These are phyloP conservation scores for Syngnathoides biaculeatus DNA, from an alignment of 2,113 vertebrate genomes.

Conservation along the genomic window DNA sequence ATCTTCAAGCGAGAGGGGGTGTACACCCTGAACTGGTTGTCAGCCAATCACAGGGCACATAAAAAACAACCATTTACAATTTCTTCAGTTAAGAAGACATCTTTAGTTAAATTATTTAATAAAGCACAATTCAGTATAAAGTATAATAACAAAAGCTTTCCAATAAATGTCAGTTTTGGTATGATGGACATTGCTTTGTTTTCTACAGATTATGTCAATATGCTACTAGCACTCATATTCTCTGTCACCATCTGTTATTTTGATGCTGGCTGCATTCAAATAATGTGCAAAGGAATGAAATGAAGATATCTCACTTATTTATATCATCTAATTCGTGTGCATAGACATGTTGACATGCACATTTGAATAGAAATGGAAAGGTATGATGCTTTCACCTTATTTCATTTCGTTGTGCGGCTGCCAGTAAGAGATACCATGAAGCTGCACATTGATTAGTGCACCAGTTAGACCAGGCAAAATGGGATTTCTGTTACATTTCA, in stretches of 20 bases:
- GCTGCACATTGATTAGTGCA: conserved; percentile 33
- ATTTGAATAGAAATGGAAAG: conserved; percentile 58
- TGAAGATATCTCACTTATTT: conserved; percentile 15
- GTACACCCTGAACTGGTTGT: too few species aligned
- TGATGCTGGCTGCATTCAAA: conserved; percentile 15
- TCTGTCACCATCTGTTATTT: background rate
- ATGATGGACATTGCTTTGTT: background rate
- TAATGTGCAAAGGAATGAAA: conserved; percentile 13
- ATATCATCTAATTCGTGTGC: conserved; percentile 30
- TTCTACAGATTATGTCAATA: background rate
- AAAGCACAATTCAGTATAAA: background rate
- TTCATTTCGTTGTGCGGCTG: conserved; percentile 46
- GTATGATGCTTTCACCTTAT: conserved; percentile 45
- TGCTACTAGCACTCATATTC: background rate
- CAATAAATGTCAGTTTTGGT: background rate
- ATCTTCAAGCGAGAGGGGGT: too few species aligned
- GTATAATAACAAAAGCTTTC: background rate
- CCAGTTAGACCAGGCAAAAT: conserved; percentile 12
- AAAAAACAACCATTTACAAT: too few species aligned
- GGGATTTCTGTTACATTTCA: conserved; percentile 30
- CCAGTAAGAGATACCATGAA: conserved; percentile 25
- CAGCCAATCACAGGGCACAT: too few species aligned
- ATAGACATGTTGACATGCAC: conserved; percentile 7
- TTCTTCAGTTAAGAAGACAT: too few species aligned
- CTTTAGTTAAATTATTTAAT: too few species aligned